Conservation (phyloP, 2,888 invertebrate genomes). For the Caenorhabditis angaria region DNA sequence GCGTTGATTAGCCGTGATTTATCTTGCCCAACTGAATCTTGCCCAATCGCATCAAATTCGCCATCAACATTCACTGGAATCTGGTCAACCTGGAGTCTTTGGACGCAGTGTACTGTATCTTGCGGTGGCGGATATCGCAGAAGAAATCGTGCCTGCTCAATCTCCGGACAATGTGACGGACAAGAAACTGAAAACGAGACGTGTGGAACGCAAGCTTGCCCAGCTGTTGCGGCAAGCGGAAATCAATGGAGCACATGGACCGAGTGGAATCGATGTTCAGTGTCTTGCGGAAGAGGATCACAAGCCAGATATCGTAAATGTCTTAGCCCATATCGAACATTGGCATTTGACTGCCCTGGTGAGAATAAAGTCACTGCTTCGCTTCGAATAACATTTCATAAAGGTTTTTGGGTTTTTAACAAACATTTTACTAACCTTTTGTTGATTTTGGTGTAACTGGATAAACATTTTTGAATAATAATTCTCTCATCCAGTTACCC, state of each 20-base stretch:
- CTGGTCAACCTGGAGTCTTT: conserved; percentile 65
- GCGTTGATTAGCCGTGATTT: conserved; percentile 63
- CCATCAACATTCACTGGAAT: conserved; percentile 39
- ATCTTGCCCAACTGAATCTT: conserved; percentile 60
- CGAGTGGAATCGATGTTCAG: conserved; percentile 64
- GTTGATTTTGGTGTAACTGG: background rate
- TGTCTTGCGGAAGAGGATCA: conserved; percentile 67
- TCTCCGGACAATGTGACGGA: conserved; percentile 64
- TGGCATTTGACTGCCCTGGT: conserved; percentile 70
- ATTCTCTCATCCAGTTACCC: background rate
- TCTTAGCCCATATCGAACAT: conserved; percentile 60
- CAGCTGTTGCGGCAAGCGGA: conserved; percentile 32
- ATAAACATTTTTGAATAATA: background rate
- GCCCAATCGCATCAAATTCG: conserved; percentile 41
- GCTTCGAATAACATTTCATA: conserved; percentile 49
- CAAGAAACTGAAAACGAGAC: conserved; percentile 55
- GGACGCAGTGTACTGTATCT: conserved; percentile 63
- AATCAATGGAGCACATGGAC: conserved; percentile 68
- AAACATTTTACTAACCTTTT: conserved; percentile 29
- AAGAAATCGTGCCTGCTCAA: conserved; percentile 56
- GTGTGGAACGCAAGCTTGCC: conserved; percentile 61
- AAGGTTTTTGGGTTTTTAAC: conserved; percentile 46
- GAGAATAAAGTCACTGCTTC: conserved; percentile 43
- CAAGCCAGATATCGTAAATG: conserved; percentile 70
- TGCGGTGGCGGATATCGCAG: conserved; percentile 67